These are phyloP conservation scores for Theretra japonica DNA, from an alignment of 2,888 invertebrate genomes.

Conservation along the genomic window DNA sequence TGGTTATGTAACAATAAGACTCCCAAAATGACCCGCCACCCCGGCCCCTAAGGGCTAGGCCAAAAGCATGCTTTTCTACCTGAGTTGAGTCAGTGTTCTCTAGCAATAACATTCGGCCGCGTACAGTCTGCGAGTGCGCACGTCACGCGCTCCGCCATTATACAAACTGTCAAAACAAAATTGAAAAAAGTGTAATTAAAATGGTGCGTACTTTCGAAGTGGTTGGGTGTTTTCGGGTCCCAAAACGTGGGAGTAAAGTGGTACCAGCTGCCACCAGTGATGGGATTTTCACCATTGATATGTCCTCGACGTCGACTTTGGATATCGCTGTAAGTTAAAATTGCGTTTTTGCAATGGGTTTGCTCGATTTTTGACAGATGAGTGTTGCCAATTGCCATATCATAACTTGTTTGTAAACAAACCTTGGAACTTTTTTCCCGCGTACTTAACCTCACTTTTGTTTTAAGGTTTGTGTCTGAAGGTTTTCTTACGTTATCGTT, in stretches of 20 bases:
- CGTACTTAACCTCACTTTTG: background rate
- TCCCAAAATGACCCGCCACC: background rate
- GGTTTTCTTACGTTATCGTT: background rate
- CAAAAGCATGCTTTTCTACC: constrained; percentile 50
- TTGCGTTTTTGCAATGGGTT: constrained; percentile 24
- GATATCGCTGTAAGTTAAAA: constrained; percentile 68
- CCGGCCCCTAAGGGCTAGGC: constrained; percentile 9
- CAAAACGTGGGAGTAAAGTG: constrained; percentile 68
- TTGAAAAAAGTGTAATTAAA: constrained; percentile 36
- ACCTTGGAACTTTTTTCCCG: background rate
- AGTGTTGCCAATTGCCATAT: constrained; percentile 8
- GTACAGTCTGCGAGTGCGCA: constrained; percentile 66
- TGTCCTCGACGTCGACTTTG: constrained; percentile 73
- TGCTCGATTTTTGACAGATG: background rate
- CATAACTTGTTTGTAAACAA: constrained; percentile 21
- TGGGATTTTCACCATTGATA: constrained; percentile 72
- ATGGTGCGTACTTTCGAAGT: constrained; percentile 75
- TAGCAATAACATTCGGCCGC: constrained; percentile 70
- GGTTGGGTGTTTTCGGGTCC: constrained; percentile 70
- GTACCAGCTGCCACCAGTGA: constrained; percentile 64
- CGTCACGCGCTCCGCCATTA: constrained; percentile 51
- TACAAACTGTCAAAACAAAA: constrained; percentile 42
- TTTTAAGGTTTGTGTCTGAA: background rate
- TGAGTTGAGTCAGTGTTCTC: constrained; percentile 56
- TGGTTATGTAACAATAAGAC: background rate